Evolutionary conservation across 2,888 invertebrate species (phyloP).

Genomic region (Eristalis pertinax): DNA sequence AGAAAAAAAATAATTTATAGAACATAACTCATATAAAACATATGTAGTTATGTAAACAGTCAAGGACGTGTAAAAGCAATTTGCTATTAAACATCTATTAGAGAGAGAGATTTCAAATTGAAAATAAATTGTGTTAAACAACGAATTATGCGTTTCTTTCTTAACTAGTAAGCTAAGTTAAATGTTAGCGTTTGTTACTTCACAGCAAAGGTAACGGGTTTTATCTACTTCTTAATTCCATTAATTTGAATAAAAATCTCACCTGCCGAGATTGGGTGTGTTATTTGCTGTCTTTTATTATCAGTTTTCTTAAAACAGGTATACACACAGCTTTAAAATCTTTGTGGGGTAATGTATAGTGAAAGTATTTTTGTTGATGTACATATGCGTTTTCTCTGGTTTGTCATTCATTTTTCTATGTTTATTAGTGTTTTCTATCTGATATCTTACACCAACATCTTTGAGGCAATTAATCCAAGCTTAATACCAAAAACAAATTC

Average conservation of each 20-base stretch:
- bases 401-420: background rate
- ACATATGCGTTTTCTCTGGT: background rate
- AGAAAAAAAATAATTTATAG: too few species aligned
- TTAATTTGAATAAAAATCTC: slow-evolving; percentile 55
- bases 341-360: slow-evolving; percentile 4
- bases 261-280: slow-evolving; percentile 35
- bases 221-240: slow-evolving; percentile 44
- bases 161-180: background rate
- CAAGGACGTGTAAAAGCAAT: too few species aligned
- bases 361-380: slow-evolving; percentile 36
- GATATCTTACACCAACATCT: background rate
- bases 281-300: background rate
- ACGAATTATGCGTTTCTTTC: background rate
- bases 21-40: too few species aligned
- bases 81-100: too few species aligned
- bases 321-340: background rate
- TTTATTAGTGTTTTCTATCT: background rate
- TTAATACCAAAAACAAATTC: background rate
- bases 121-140: too few species aligned
- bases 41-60: too few species aligned
- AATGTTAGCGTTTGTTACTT: background rate
- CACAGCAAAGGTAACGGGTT: slow-evolving; percentile 12
- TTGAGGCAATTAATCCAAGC: background rate
- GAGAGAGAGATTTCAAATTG: too few species aligned
- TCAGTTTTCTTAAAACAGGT: background rate